Base-by-base conservation (phyloP, 2,797 vertebrate species). In the Catostomus latipinnis region DNA sequence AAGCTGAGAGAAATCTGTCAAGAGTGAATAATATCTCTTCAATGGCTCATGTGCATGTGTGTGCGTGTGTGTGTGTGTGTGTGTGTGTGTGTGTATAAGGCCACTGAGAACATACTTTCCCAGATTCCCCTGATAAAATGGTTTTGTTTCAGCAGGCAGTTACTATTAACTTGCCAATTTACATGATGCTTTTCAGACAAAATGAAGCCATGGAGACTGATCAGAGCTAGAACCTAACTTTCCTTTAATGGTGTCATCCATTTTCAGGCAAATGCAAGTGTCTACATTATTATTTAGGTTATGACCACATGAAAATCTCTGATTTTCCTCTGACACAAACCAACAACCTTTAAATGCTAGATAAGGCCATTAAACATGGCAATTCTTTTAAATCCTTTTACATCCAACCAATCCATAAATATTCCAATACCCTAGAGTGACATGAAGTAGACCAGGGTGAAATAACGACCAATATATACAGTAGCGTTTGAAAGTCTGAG, bases 1-100 rank as follows among this genome's bases (percentile, higher is more conserved):
- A 84, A 53, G 65, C 80, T 66, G 45, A 52, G 62, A 71, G 79
- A 62, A 66, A 84, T 70, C 74, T 82, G 71, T 76, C 81, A 80
- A 49, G 68, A 81, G 63, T 63, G 74, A 84, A 80, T 82, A 78
- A 73, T 74, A 77, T 68, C 70, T 85, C 65, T 50, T 50, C 61
- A 60, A 48, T n/a, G 46, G 56, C 48, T 61, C 54, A 71, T 60
- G 68, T 4, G 5, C 10, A 50, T 69, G 53, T 77, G 65, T 69
- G 75, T 77, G 75, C 60, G 34, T 77, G 34, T 56, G 66, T 18
- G 68, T 34, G 2, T 2, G 34, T 4, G 34, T 2, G 2, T 34
- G 34, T 34, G 34, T 4, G 34, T 34, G 2, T 34, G 34, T 34
- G 34, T 34, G 34, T 34, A 2, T 45, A 12, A 56, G 34, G 56